Evolutionary conservation across 2,797 vertebrate species (phyloP).

Genomic region (Sebastolobus alascanus): DNA sequence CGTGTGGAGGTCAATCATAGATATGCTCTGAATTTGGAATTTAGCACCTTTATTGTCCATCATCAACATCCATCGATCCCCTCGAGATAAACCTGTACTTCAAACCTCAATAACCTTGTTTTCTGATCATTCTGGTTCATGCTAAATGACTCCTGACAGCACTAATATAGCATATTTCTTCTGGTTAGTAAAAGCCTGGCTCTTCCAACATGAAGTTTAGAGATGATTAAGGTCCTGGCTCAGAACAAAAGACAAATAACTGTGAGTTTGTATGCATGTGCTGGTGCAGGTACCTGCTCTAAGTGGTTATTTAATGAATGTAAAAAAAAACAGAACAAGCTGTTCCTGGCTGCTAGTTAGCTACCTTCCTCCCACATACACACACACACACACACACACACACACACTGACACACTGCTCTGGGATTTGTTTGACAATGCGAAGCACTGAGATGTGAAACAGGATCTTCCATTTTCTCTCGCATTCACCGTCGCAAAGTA

Average conservation of each 20-base stretch:
- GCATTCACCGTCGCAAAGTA: constrained; percentile 17
- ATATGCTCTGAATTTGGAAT: not conserved
- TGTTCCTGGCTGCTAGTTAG: constrained; percentile 60
- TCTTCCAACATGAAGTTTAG: constrained; percentile 15
- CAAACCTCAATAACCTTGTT: not conserved
- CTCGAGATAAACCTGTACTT: not conserved
- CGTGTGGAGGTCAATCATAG: not conserved
- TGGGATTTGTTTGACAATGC: constrained; percentile 44
- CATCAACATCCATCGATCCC: constrained; percentile 4
- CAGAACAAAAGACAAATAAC: constrained; percentile 11
- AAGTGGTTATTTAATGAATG: constrained; percentile 56
- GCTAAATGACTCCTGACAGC: constrained; percentile 13
- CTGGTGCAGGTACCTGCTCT: constrained; percentile 45
- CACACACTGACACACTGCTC: constrained; percentile 6
- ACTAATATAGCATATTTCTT: not conserved
- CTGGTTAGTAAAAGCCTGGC: not conserved
- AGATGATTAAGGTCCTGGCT: constrained; percentile 14
- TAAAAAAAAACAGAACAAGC: constrained; percentile 57
- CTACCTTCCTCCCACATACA: constrained; percentile 55
- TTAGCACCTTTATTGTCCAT: not conserved
- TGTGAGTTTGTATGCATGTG: constrained; percentile 27
- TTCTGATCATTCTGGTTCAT: not conserved
- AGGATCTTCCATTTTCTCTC: constrained; percentile 49
- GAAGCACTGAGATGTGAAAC: constrained; percentile 44
- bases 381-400: constrained; percentile 13